A percentile compares a stretch with the other conserved stretches of the same genome.
phyloP scores from a whole-genome alignment of 2,888 invertebrate species.

The Lymantria dispar region DNA sequence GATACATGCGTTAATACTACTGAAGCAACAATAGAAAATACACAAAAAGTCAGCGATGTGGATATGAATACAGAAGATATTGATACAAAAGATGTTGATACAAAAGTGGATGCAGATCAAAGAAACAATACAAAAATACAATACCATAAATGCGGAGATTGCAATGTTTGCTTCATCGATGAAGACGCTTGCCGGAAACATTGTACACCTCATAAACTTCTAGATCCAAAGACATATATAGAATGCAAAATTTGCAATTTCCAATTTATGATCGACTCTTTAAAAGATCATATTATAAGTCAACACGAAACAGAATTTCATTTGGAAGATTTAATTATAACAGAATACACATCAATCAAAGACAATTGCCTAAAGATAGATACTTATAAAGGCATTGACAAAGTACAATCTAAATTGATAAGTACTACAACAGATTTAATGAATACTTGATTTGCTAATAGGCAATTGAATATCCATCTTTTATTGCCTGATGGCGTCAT shows the following conservation, averaged over 20 bases:
- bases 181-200: constrained; percentile 45
- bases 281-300: constrained; percentile 42
- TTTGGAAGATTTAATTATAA: constrained; percentile 43
- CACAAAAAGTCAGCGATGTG: background rate
- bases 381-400: constrained; percentile 43
- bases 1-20: background rate
- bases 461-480: too few relatives aligned
- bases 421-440: constrained; percentile 44
- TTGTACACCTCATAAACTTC: constrained; percentile 26
- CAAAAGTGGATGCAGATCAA: background rate
- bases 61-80: background rate
- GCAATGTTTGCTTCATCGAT: constrained; percentile 50
- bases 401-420: constrained; percentile 45
- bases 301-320: constrained; percentile 45
- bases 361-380: constrained; percentile 15
- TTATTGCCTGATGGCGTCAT: too few relatives aligned
- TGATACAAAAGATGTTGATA: background rate
- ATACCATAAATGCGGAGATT: constrained; percentile 39
- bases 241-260: constrained; percentile 57
- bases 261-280: constrained; percentile 45
- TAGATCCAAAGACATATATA: constrained; percentile 51
- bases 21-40: background rate
- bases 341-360: constrained; percentile 35
- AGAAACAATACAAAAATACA: constrained; percentile 9
- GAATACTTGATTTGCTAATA: background rate